Conservation (phyloP, 2,113 vertebrate genomes). For the Takifugu bimaculatus region DNA sequence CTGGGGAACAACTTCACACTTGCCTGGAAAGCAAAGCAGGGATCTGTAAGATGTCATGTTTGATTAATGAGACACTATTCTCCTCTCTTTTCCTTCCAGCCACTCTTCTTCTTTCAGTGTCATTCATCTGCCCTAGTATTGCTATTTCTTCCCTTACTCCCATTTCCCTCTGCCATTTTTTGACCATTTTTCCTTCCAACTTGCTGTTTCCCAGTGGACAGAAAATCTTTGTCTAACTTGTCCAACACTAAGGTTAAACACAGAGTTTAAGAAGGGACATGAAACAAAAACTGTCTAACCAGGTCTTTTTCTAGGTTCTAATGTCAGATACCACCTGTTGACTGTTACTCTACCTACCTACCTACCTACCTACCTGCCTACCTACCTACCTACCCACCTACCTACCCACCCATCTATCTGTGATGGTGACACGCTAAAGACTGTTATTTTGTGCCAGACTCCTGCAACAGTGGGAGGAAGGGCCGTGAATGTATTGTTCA, state of each 20-base stretch:
- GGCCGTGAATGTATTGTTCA: neutral
- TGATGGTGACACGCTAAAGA: constrained; percentile 60
- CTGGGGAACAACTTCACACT: constrained; percentile 41
- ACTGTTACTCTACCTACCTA: constrained; percentile 29
- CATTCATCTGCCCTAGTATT: constrained; percentile 27
- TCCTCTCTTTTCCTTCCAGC: constrained; percentile 2
- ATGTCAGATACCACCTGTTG: constrained; percentile 46
- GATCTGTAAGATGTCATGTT: constrained; percentile 32
- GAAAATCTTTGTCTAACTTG: constrained; percentile 30
- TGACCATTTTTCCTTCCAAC: neutral
- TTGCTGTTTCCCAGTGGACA: constrained; percentile 4
- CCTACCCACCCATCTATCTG: constrained; percentile 50
- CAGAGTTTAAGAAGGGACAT: constrained; percentile 41
- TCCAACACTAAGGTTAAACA: constrained; percentile 34
- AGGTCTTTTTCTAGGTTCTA: constrained; percentile 12
- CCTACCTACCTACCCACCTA: too few relatives aligned
- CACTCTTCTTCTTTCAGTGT: constrained; percentile 27
- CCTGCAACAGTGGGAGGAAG: too few relatives aligned
- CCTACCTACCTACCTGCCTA: too few relatives aligned
- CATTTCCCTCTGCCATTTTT: constrained; percentile 11
- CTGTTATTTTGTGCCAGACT: constrained; percentile 55
- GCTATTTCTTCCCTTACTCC: constrained; percentile 31
- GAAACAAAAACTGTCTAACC: constrained; percentile 38
- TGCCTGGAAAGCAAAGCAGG: constrained; percentile 37
- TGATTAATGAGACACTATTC: constrained; percentile 50